Base-by-base conservation (phyloP, 2,888 invertebrate genomes). In the Suillia variegata region DNA sequence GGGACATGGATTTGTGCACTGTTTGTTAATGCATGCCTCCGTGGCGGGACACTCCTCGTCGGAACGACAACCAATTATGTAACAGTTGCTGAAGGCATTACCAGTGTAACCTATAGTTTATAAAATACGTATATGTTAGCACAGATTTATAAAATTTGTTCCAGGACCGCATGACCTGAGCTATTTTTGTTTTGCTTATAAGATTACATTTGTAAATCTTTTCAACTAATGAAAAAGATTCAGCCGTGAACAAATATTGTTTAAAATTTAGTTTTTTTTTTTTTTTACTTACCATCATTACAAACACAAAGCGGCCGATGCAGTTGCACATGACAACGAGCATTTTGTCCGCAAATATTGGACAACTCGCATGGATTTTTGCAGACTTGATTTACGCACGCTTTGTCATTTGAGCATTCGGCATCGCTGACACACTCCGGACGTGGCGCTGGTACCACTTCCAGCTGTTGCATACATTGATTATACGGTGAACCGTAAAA, bases 261-360 rank as follows among this genome's bases (percentile, higher is more conserved):
- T n/a, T n/a, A n/a, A n/a, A n/a, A n/a, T n/a, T n/a, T n/a, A n/a
- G n/a, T n/a, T n/a, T n/a, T n/a, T n/a, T n/a, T n/a, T n/a, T 2
- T 22, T 18, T 34, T 34, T 3, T 8, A 56, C 49, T 60, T 47
- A 64, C 64, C 80, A 67, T 91, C 89, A 67, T 88, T 85, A 74
- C 95, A 95, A 2, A 89, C 88, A 76, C 95, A 96, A 21, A 90
- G 85, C 8, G 93, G 91, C 70, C 93, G 85, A 73, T 94, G 94
- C 62, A 89, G 84, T 80, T 89, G 89, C 0, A 91, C 89, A 61
- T 89, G 85, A 71, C 94, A 94, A 58, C 89, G 88, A 1, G 93
- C 89, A 75, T 93, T 92, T 55, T 85, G 83, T 3, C 92, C 93
- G 70, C 94, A 94, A 58, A 88, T 85, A 62, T 85, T 86, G 2